phyloP scores from a whole-genome alignment of 2,888 invertebrate species.

The Pollenia labialis region DNA sequence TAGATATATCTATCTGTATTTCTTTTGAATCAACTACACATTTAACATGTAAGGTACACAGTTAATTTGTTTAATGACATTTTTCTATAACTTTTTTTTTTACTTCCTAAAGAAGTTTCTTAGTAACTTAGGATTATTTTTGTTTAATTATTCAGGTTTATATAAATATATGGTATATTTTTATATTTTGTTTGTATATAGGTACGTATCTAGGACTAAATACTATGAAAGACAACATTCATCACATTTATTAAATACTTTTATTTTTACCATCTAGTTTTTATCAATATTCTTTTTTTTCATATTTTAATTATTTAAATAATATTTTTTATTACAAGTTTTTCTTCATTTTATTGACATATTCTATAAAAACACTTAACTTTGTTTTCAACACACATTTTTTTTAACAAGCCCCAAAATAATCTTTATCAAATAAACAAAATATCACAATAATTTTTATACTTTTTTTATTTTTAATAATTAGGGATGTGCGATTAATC shows the following conservation, averaged over 20 bases:
- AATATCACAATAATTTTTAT: conserved; percentile 79
- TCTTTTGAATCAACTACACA: conserved; percentile 65
- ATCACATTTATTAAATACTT: conserved; percentile 64
- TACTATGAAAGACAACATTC: conserved; percentile 70
- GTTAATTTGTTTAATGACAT: conserved; percentile 44
- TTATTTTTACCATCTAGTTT: conserved; percentile 1
- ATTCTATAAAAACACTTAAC: conserved; percentile 34
- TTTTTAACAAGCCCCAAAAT: conserved; percentile 19
- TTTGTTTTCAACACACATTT: conserved; percentile 19
- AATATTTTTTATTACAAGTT: neutral
- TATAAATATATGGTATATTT: conserved; percentile 50
- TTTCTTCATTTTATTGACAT: conserved; percentile 12
- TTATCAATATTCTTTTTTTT: conserved; percentile 21
- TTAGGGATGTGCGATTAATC: conserved; percentile 7
- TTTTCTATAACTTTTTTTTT: conserved; percentile 27
- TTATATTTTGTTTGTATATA: conserved; percentile 48
- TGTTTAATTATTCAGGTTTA: conserved; percentile 10
- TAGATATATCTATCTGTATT: conserved; percentile 27
- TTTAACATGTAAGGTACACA: conserved; percentile 73
- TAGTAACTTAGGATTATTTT: conserved; percentile 12
- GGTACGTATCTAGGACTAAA: conserved; percentile 70
- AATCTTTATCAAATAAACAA: conserved; percentile 69
- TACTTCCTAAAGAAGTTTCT: conserved; percentile 38
- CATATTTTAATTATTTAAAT: neutral
- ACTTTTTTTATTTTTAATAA: conserved; percentile 44